Evolutionary conservation across 2,888 invertebrate species (phyloP), one percentile per base, ranked within the genome.

Genomic region (Scaptomyza polygonia): DNA sequence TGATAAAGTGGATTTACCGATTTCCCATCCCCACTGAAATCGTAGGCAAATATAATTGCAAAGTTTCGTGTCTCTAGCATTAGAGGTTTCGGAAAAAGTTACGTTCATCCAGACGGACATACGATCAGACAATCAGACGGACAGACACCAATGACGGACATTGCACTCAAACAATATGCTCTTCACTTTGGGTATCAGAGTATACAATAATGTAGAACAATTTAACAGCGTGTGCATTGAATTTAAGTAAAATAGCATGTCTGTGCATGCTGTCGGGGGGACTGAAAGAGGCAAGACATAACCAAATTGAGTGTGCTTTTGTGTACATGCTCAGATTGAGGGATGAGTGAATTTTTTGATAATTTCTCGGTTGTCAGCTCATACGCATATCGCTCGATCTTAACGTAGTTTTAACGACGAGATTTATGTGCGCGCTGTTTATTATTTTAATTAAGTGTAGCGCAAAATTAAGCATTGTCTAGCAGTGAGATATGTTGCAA

Each of bases 391-490:
- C 80, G 67, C 54, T 27, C 25, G 77, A 83, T 83, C 82, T 83
- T 85, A 83, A 85, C 82, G 83, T 77, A 67, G 69, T 86, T 73
- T 83, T 83, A 87, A 73, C 86, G 69, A 64, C 57, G 45, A 83
- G 82, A 83, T 83, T 87, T 69, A 82, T 82, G 47, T 43, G 44
- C 43, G 11, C 12, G 42, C 55, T 68, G 67, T 57, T 73, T 61
- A 68, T 70, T 64, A 69, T 77, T 56, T 66, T 64, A 66, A 87
- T 87, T 85, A 69, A 82, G 77, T 72, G 88, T 63, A 59, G 68
- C 86, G 65, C 56, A 48, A 58, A 76, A 76, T 72, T 67, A 27
- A 9, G 18, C 39, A 47, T 32, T 51, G 36, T 39, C 56, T 44
- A 36, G 12, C 25, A 49, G 58, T 74, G 48, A 63, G 44, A 58